phyloP scores from a whole-genome alignment of 1,140 invertebrate species.

The Drosophila nigrodunni region DNA sequence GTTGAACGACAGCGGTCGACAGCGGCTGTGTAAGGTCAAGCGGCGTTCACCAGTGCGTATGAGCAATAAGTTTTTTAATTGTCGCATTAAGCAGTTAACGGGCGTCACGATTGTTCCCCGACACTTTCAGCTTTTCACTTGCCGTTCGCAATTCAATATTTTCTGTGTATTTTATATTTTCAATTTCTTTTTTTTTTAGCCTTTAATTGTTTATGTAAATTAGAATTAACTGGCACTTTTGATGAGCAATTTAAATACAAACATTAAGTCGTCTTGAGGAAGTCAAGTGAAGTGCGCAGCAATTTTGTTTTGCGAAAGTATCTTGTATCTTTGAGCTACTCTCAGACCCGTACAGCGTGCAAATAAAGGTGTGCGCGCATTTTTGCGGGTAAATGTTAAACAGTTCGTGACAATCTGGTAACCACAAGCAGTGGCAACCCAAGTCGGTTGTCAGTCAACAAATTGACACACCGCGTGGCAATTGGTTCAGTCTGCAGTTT shows the following conservation, averaged over 20 bases:
- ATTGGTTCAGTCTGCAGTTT: constrained; percentile 25
- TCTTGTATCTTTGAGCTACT: constrained; percentile 47
- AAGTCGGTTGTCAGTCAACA: constrained; percentile 1
- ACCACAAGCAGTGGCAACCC: constrained; percentile 19
- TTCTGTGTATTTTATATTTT: constrained; percentile 18
- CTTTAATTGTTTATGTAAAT: constrained; percentile 81
- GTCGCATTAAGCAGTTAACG: constrained; percentile 70
- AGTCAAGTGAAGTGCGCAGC: constrained; percentile 65
- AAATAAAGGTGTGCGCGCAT: constrained; percentile 72
- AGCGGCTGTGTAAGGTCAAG: constrained; percentile 60
- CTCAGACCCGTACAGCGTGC: constrained; percentile 30
- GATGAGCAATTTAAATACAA: constrained; percentile 71
- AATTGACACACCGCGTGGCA: constrained; percentile 11
- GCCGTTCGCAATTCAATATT: constrained; percentile 3
- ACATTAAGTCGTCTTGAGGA: constrained; percentile 51
- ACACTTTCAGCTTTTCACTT: constrained; percentile 1
- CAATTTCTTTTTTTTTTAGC: constrained; percentile 43
- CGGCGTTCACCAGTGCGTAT: constrained; percentile 77
- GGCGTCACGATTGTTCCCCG: constrained; percentile 32
- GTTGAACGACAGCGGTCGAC: constrained; percentile 26
- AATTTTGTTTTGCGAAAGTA: constrained; percentile 33
- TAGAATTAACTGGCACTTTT: constrained; percentile 61
- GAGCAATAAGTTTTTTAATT: constrained; percentile 75
- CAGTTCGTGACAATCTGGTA: constrained; percentile 24
- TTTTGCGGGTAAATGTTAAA: constrained; percentile 58